Percentiles rank a stretch among this genome's conserved stretches.
These are phyloP conservation scores for Pseudorectes ferrugineus DNA, from an alignment of 2,113 vertebrate genomes.

Conservation along the genomic window DNA sequence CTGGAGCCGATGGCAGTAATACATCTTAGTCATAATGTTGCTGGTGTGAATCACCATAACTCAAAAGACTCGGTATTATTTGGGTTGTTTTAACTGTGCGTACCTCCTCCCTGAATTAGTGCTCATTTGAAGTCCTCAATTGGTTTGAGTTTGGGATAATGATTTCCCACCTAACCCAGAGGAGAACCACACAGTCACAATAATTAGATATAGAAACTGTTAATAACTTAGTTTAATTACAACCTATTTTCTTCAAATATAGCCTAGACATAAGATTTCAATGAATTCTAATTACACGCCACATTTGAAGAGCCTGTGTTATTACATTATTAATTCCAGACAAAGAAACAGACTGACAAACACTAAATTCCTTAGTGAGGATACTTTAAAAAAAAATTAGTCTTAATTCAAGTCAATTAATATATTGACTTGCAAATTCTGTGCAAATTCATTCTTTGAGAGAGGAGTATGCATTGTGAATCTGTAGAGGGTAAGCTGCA, in stretches of 20 bases:
- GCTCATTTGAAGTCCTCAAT: not conserved
- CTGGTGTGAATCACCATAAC: not conserved
- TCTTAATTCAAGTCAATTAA: slow-evolving; percentile 40
- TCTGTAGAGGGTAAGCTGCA: not conserved
- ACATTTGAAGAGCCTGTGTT: not conserved
- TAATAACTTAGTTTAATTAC: slow-evolving; percentile 51
- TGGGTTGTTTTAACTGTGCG: not conserved
- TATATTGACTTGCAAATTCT: slow-evolving; percentile 23
- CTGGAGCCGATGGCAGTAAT: not conserved
- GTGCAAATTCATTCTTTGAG: not conserved
- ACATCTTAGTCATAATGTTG: not conserved
- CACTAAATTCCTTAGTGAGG: not conserved
- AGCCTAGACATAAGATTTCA: slow-evolving; percentile 21
- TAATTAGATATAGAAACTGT: slow-evolving; percentile 44
- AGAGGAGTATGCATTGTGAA: not conserved
- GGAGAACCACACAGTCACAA: not conserved
- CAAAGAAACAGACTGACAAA: slow-evolving; percentile 32
- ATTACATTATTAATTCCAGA: slow-evolving; percentile 32
- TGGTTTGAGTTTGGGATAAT: not conserved
- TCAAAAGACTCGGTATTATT: not conserved
- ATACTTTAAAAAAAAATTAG: not conserved
- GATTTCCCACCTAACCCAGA: not conserved
- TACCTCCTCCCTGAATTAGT: not conserved
- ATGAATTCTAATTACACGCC: slow-evolving; percentile 34
- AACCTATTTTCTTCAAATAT: slow-evolving; percentile 42